Evolutionary conservation across 2,113 vertebrate genomes (phyloP), one percentile per base, ranked within the genome.

Genomic region (Hoplias malabaricus): DNA sequence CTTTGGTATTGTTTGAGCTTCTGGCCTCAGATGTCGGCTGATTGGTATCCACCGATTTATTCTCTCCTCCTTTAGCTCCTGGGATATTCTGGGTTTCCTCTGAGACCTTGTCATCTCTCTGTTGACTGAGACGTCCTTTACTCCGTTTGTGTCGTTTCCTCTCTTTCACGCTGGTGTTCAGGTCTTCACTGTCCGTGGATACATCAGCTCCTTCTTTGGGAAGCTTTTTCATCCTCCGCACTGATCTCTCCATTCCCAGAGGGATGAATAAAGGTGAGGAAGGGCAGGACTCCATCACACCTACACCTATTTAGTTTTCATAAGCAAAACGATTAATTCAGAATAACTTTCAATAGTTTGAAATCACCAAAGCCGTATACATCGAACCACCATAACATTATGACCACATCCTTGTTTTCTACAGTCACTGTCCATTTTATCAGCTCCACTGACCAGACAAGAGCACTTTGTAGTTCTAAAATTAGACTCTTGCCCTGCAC

Each of bases 191-290:
- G 81, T 92, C 92, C 27, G 90, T 89, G 4, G 91, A 90, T n/a
- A 74, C 79, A 31, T 46, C 79, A 40, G 56, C 63, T 0, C 4
- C 36, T 1, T 89, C 83, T 79, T 86, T 85, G 36, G 31, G 27
- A 33, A 80, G 78, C 57, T 84, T 90, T 80, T 80, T 74, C 11
- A 77, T 82, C 72, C 78, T 85, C 54, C 83, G 82, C 16, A 40
- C 1, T 2, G 81, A 66, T 68, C 73, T 89, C 66, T 80, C 76
- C 50, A 85, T 86, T 85, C 88, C 91, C 53, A 84, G 81, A 3
- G 92, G 89, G 72, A 92, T 62, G 56, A 93, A 93, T 40, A 92
- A 79, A 62, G 90, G 89, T 19, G 91, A 90, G 43, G 92, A 92
- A 57, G 85, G 82, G 71, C 88, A 80, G 1, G 87, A 89, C 34